A percentile compares a stretch with the other conserved stretches of the same genome.
These are phyloP conservation scores for Mustela nigripes DNA, from an alignment of 2,113 vertebrate species.

Conservation along the genomic window DNA sequence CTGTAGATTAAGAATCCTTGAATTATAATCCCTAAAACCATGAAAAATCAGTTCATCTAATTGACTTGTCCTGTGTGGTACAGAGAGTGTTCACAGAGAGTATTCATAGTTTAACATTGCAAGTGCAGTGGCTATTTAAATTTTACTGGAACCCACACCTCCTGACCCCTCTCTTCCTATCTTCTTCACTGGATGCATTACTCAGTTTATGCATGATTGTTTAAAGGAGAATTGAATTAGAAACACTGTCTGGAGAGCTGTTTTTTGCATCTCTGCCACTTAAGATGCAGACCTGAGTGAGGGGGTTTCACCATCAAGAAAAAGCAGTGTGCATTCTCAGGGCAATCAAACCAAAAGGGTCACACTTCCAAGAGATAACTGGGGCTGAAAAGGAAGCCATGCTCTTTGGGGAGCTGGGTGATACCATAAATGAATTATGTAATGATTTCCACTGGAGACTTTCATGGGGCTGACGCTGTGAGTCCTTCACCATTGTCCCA, in stretches of 20 bases:
- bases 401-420: slow-evolving; percentile 81
- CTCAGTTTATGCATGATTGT: slow-evolving; percentile 84
- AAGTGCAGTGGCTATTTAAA: slow-evolving; percentile 84
- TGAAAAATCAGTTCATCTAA: slow-evolving; percentile 30
- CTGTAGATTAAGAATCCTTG: not conserved
- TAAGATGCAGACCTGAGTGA: slow-evolving; percentile 85
- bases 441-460: slow-evolving; percentile 76
- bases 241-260: slow-evolving; percentile 81
- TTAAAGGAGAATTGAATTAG: slow-evolving; percentile 88
- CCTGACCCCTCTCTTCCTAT: slow-evolving; percentile 85
- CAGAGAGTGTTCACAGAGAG: not conserved
- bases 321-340: slow-evolving; percentile 84
- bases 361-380: slow-evolving; percentile 83
- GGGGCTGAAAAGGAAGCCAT: slow-evolving; percentile 77
- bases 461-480: slow-evolving; percentile 57
- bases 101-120: slow-evolving; percentile 80
- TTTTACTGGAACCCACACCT: slow-evolving; percentile 87
- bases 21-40: slow-evolving; percentile 50
- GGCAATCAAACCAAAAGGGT: slow-evolving; percentile 82
- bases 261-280: slow-evolving; percentile 88
- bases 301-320: slow-evolving; percentile 83
- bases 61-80: slow-evolving; percentile 69
- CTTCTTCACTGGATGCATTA: slow-evolving; percentile 86
- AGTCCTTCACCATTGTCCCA: slow-evolving; percentile 79
- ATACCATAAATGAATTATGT: slow-evolving; percentile 77